Evolutionary conservation across 1,140 invertebrate genomes (phyloP), one percentile per base, ranked within the genome.

Genomic region (Diploscapter pachys): DNA sequence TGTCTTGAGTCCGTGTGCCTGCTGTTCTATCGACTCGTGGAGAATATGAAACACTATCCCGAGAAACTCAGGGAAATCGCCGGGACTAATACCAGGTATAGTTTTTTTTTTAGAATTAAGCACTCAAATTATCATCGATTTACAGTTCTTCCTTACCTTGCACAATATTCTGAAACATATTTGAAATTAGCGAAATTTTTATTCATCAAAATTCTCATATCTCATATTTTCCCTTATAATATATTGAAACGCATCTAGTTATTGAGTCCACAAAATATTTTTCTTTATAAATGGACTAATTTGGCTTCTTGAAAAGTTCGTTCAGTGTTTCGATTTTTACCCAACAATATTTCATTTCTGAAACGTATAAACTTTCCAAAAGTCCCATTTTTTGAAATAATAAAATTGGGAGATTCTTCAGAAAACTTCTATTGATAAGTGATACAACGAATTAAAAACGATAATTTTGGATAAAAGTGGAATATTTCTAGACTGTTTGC

Each of bases 1-100:
- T 95, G 94, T 79, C 93, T 98, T 11, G 96, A 98, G 85, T 94
- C 93, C 85, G 93, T 97, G 4, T 98, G 96, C 82, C 89, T 95
- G 68, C 94, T 95, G 48, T 98, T 99, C 87, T 87, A 85, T 93
- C 90, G 96, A 13, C 88, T 99, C 6, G 94, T 98, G 2, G 96
- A 99, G 82, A 96, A 94, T 86, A 95, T 95, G 86, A 94, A 97
- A 85, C 90, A 92, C 81, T 94, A 98, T 86, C 90, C 94, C 53
- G 90, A 91, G 5, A 90, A 92, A 77, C 88, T 99, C 63, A 93
- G 94, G 84, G 95, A 98, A 87, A 97, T 99, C 76, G 94, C 96
- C 66, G 94, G 93, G 3, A 92, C 92, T 53, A 97, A 98, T 88
- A 89, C 78, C 85, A 87, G 78, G 77, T 88, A 68, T 31, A 11